phyloP scores from a whole-genome alignment of 2,888 invertebrate genomes.

The Tetanocera ferruginea region DNA sequence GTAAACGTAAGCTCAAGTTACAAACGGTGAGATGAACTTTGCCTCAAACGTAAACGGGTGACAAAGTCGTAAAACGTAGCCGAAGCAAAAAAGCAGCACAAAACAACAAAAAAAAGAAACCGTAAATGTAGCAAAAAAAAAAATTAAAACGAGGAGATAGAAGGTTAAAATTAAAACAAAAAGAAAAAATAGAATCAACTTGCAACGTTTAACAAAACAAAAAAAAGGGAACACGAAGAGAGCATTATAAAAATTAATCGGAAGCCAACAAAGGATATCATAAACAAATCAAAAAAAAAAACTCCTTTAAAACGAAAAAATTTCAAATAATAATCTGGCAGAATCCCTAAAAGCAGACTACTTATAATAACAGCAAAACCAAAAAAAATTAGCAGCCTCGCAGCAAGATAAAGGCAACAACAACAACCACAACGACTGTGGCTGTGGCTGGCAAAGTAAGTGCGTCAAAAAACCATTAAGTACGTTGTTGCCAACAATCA shows the following conservation, averaged over 20 bases:
- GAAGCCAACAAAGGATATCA: constrained; percentile 32
- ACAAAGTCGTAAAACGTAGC: constrained; percentile 50
- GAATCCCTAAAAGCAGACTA: too few relatives aligned
- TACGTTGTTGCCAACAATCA: not conserved
- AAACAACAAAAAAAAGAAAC: constrained; percentile 33
- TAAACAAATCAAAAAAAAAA: not conserved
- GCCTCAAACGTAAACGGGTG: constrained; percentile 53
- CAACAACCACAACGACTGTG: constrained; percentile 31
- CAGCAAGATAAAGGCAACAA: constrained; percentile 39
- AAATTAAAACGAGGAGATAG: constrained; percentile 38
- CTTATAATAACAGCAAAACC: not conserved
- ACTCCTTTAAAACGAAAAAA: not conserved
- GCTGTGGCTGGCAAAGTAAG: constrained; percentile 39
- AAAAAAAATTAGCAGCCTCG: constrained; percentile 7
- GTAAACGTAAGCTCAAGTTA: constrained; percentile 46
- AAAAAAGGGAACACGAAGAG: constrained; percentile 17
- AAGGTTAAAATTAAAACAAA: constrained; percentile 3
- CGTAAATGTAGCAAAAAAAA: constrained; percentile 42
- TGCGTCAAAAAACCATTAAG: not conserved
- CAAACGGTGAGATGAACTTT: constrained; percentile 59
- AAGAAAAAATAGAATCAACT: constrained; percentile 19
- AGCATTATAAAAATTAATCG: constrained; percentile 27
- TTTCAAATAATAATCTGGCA: not conserved
- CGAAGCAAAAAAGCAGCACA: constrained; percentile 39
- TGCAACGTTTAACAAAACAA: constrained; percentile 20